phyloP scores from a whole-genome alignment of 2,888 invertebrate species.

The Frankliniella fusca region DNA sequence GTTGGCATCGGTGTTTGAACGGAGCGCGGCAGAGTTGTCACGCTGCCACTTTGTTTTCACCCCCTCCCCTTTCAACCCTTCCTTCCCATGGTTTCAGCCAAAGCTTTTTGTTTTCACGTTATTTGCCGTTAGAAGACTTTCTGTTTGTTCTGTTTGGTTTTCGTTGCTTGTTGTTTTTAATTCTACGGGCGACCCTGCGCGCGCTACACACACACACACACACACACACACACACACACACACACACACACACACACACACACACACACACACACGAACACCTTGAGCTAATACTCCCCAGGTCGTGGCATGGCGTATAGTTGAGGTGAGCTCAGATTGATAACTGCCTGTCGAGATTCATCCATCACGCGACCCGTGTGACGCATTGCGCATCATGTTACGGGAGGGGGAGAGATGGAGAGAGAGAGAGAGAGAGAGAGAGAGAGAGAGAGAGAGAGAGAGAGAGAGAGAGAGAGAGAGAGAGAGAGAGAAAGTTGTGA shows the following conservation, averaged over 20 bases:
- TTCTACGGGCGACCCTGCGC: background rate
- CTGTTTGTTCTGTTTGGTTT: background rate
- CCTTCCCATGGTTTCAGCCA: background rate
- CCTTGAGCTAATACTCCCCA: background rate
- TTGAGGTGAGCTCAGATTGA: slow-evolving; percentile 2
- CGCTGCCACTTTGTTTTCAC: too few relatives aligned
- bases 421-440: too few relatives aligned
- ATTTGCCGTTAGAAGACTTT: background rate
- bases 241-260: background rate
- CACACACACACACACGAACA: background rate
- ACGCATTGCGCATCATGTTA: background rate
- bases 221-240: background rate
- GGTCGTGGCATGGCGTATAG: background rate
- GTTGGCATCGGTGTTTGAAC: background rate
- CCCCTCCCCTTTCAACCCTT: too few relatives aligned
- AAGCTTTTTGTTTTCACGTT: background rate
- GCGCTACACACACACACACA: background rate
- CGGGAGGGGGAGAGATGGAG: background rate
- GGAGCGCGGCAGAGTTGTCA: background rate
- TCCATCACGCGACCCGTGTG: background rate
- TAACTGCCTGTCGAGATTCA: background rate
- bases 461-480: too few relatives aligned
- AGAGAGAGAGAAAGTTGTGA: too few relatives aligned
- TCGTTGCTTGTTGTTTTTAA: background rate
- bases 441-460: too few relatives aligned